Percentiles rank a stretch among this genome's conserved stretches.
These are phyloP conservation scores for Trachymyrmex cornetzi DNA, from an alignment of 1,140 invertebrate genomes.

Conservation along the genomic window DNA sequence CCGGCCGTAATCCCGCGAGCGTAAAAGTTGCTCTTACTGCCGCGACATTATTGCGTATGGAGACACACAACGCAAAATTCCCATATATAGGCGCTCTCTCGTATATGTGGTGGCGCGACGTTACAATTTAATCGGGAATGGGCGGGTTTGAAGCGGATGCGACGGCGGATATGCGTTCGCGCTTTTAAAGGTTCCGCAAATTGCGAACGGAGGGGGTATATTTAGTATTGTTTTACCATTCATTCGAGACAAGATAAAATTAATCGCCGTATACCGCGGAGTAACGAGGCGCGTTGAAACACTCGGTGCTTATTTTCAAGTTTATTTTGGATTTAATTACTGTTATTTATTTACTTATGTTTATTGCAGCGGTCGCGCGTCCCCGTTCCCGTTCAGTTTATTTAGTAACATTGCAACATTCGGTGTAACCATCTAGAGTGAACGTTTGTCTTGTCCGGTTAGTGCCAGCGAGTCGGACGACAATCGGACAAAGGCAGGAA, in stretches of 20 bases:
- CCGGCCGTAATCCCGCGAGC: conserved; percentile 56
- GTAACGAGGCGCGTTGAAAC: conserved; percentile 26
- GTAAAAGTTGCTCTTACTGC: conserved; percentile 61
- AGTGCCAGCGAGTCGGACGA: background rate
- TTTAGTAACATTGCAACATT: background rate
- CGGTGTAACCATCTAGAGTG: background rate
- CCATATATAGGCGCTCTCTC: background rate
- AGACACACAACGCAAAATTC: conserved; percentile 51
- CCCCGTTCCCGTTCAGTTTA: background rate
- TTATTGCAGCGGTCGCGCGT: background rate
- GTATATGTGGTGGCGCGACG: background rate
- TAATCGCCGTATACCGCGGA: background rate
- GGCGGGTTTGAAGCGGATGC: background rate
- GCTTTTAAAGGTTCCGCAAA: conserved; percentile 52
- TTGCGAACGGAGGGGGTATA: conserved; percentile 9
- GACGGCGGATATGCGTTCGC: background rate
- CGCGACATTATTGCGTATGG: conserved; percentile 53
- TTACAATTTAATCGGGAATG: conserved; percentile 51
- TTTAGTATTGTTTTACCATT: conserved; percentile 46
- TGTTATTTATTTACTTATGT: conserved; percentile 3
- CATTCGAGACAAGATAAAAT: conserved; percentile 34
- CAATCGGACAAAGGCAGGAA: conserved; percentile 26
- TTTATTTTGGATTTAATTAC: conserved; percentile 14
- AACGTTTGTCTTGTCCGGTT: background rate
- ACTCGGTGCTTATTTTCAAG: conserved; percentile 16